Evolutionary conservation across 2,888 invertebrate genomes (phyloP), one percentile per base, ranked within the genome.

Genomic region (Cerastoderma edule): DNA sequence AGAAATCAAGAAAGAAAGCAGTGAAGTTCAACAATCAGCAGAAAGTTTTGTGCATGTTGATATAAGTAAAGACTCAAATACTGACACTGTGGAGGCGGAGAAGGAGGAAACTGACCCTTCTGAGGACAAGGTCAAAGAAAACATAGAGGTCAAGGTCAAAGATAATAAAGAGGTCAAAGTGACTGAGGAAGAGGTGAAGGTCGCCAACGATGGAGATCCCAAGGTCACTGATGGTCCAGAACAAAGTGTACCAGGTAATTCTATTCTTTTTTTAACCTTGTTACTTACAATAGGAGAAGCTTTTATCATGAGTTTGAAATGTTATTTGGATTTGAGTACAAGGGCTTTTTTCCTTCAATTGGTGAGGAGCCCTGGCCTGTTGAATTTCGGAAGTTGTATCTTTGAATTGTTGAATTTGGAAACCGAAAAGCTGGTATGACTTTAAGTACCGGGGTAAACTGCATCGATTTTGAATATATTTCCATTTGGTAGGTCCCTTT

Each of bases 181-280:
- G 10, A 53, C 39, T 50, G 67, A 77, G 19, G 63, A 65, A n/a
- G 71, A 57, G 1, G 60, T 60, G 44, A 66, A 65, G 19, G 35
- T 75, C 19, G 63, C 53, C 24, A 46, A 44, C 28, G 35, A 60
- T 28, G 75, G 78, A 46, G 70, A 57, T 72, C 67, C 64, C 19
- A 33, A 64, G 28, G 32, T 56, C 32, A 46, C 24, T 22, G 32
- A 28, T 22, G 33, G 44, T 13, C 19, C 44, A 19, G 44, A 10
- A 44, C 10, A 19, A 44, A 13, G 16, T 44, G 16, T 13, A 13
- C 44, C 44, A 44, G 44, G 10, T 13, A 44, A 44, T 13, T 19
- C 44, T 13, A 44, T 44, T 44, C n/a, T 27, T 63, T 30, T 63
- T 35, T 63, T 35, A n/a, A n/a, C n/a, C n/a, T n/a, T n/a, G n/a